phyloP scores from a whole-genome alignment of 1,140 invertebrate species.

The Hycleus cichorii region DNA sequence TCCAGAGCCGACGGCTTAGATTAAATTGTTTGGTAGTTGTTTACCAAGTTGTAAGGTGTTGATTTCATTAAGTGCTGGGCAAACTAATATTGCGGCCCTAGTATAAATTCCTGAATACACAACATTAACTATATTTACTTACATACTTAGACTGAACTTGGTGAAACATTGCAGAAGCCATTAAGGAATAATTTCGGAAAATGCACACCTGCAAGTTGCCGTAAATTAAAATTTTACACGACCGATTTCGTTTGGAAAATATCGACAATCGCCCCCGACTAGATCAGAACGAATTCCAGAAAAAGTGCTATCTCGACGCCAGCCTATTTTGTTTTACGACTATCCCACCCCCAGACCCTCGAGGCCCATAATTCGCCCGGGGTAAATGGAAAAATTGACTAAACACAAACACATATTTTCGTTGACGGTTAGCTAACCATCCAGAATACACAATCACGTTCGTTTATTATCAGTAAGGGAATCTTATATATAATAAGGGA shows the following conservation, averaged over 20 bases:
- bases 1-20: conserved; percentile 3
- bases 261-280: background rate
- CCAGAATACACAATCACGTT: background rate
- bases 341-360: conserved; percentile 6
- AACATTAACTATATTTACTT: conserved; percentile 32
- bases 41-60: conserved; percentile 23
- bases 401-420: conserved; percentile 19
- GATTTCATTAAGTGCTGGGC: conserved; percentile 33
- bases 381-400: conserved; percentile 25
- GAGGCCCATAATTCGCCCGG: conserved; percentile 19
- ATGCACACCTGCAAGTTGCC: background rate
- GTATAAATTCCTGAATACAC: conserved; percentile 29
- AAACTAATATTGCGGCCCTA: conserved; percentile 28
- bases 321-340: conserved; percentile 26
- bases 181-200: background rate
- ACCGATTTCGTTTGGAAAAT: too few species aligned
- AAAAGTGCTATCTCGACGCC: conserved; percentile 10
- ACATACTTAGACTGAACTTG: conserved; percentile 13
- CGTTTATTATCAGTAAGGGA: conserved; percentile 27
- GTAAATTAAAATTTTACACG: background rate
- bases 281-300: conserved; percentile 6
- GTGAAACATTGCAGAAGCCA: too few species aligned
- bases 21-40: conserved; percentile 15
- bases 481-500: conserved; percentile 23
- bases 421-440: conserved; percentile 23